phyloP scores from a whole-genome alignment of 2,888 invertebrate genomes.

The Criorhina ranunculi region DNA sequence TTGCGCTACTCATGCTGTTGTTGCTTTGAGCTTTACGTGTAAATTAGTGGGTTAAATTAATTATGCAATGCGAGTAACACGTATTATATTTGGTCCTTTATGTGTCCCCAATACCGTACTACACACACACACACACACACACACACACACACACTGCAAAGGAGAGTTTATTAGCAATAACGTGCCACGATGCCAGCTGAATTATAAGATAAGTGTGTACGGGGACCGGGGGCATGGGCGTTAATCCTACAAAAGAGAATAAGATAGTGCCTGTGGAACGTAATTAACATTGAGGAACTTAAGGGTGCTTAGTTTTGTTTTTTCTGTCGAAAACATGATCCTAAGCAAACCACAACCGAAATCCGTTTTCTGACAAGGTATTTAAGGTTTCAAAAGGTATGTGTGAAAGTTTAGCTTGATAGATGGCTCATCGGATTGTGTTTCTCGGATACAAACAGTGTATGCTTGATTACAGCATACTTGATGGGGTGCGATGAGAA shows the following conservation, averaged over 20 bases:
- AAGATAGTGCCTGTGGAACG: constrained; percentile 45
- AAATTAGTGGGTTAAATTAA: constrained; percentile 67
- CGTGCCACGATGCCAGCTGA: constrained; percentile 47
- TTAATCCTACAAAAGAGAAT: constrained; percentile 62
- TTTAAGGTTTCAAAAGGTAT: neutral
- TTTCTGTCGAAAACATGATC: constrained; percentile 28
- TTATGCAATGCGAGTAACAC: constrained; percentile 66
- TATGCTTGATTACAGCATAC: neutral
- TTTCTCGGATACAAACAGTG: neutral
- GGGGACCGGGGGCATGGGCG: neutral
- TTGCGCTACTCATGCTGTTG: neutral
- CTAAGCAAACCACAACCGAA: constrained; percentile 18
- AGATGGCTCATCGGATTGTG: neutral
- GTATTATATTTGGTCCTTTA: constrained; percentile 52
- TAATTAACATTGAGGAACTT: constrained; percentile 54
- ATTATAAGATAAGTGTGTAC: constrained; percentile 55
- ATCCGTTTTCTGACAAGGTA: constrained; percentile 28
- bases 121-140: constrained; percentile 19
- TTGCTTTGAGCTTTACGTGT: constrained; percentile 35
- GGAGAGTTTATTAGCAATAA: constrained; percentile 63
- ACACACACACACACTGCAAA: constrained; percentile 23
- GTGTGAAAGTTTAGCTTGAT: neutral
- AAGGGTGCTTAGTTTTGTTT: constrained; percentile 55
- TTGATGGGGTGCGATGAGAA: neutral
- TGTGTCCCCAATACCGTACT: constrained; percentile 33